These are phyloP conservation scores for Cossypha polioptera DNA, from an alignment of 2,797 vertebrate genomes.

Conservation along the genomic window DNA sequence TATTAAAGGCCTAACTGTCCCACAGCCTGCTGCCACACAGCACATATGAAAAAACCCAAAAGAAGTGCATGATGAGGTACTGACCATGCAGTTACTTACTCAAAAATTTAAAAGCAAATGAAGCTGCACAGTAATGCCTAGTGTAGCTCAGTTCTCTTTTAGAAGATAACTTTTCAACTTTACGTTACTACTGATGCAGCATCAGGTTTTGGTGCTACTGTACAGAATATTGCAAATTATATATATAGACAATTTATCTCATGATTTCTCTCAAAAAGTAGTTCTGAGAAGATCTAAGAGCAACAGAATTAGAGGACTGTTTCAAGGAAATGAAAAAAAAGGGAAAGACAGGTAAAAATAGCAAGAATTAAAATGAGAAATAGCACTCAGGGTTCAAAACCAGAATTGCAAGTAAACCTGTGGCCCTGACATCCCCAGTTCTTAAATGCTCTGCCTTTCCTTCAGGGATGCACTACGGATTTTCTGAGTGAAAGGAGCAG, in stretches of 20 bases:
- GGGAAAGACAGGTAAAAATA: background rate
- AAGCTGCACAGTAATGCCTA: background rate
- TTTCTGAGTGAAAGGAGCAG: background rate
- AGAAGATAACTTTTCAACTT: background rate
- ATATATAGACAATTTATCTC: background rate
- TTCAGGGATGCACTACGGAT: background rate
- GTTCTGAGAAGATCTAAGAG: background rate
- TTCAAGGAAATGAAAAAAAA: fast-evolving
- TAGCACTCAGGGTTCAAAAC: background rate
- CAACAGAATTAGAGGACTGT: background rate
- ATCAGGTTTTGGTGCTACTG: background rate
- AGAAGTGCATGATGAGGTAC: background rate
- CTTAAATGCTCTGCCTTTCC: background rate
- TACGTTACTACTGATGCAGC: background rate
- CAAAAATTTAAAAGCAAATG: background rate
- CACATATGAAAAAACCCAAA: background rate
- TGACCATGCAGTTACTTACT: background rate
- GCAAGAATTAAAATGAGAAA: background rate
- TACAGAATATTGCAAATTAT: background rate
- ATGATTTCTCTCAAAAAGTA: background rate
- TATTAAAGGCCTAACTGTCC: background rate
- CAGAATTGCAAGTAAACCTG: background rate
- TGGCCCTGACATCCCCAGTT: background rate
- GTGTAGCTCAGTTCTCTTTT: background rate
- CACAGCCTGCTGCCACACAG: background rate